Evolutionary conservation across 2,888 invertebrate species (phyloP).

Genomic region (Tetragonisca angustula): DNA sequence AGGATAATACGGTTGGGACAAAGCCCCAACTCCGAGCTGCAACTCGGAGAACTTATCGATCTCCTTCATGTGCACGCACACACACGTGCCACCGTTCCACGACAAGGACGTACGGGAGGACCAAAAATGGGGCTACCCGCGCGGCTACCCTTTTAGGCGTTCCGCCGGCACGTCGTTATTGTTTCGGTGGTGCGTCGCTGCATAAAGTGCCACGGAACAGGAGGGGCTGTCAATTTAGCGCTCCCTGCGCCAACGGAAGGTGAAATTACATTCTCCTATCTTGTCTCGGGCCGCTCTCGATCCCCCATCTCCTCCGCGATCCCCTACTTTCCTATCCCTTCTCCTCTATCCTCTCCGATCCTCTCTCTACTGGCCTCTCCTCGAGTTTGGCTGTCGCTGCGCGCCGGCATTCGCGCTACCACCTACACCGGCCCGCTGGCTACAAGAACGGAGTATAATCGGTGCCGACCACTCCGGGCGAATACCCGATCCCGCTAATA

Average conservation of each 20-base stretch:
- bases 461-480: constrained; percentile 26
- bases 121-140: constrained; percentile 59
- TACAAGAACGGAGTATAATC: constrained; percentile 59
- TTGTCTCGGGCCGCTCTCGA: constrained; percentile 16
- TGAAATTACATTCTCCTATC: constrained; percentile 69
- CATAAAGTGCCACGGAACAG: constrained; percentile 68
- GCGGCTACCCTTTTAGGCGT: constrained; percentile 60
- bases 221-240: constrained; percentile 72
- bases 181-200: constrained; percentile 64
- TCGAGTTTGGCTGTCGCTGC: constrained; percentile 22
- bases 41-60: constrained; percentile 60
- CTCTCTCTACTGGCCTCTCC: constrained; percentile 20
- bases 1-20: constrained; percentile 49
- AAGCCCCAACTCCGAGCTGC: constrained; percentile 37
- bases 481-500: constrained; percentile 70
- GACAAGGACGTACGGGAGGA: constrained; percentile 53
- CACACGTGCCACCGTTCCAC: neutral
- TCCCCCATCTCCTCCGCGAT: neutral
- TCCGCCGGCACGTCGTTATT: constrained; percentile 64
- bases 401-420: constrained; percentile 26
- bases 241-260: constrained; percentile 36
- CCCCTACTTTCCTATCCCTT: neutral
- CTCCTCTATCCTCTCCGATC: neutral
- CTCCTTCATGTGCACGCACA: constrained; percentile 12
- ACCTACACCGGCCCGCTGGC: constrained; percentile 51